Percentiles rank a stretch among this genome's conserved stretches.
Conservation (phyloP, 2,888 invertebrate species). For the Psylliodes chrysocephalus region DNA sequence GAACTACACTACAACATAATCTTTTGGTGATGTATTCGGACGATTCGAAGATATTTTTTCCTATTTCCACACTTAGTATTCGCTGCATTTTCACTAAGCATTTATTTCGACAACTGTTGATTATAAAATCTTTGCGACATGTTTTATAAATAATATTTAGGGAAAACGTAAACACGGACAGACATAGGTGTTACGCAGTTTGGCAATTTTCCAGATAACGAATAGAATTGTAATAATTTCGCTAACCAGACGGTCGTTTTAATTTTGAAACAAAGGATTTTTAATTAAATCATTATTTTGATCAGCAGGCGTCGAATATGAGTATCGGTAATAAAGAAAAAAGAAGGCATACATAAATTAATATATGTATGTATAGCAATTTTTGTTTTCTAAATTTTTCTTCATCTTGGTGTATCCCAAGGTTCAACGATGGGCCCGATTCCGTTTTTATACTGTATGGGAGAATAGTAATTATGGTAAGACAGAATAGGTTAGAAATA, state of each 20-base stretch:
- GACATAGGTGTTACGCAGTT: conserved; percentile 29
- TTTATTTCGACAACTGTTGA: conserved; percentile 10
- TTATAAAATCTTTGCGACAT: conserved; percentile 25
- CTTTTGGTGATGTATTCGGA: conserved; percentile 58
- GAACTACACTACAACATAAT: conserved; percentile 62
- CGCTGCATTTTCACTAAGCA: conserved; percentile 60
- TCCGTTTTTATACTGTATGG: too few species aligned
- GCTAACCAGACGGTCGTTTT: background rate
- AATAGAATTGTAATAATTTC: background rate
- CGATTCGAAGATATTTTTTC: conserved; percentile 53
- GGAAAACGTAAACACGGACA: conserved; percentile 31
- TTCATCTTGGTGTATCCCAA: too few species aligned
- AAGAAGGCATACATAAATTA: too few species aligned
- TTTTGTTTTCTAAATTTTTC: too few species aligned
- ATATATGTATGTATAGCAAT: too few species aligned
- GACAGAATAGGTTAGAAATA: too few species aligned
- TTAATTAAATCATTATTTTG: background rate
- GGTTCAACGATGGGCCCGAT: too few species aligned
- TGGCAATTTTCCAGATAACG: conserved; percentile 30
- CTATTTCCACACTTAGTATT: conserved; percentile 64
- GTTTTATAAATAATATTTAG: conserved; percentile 32
- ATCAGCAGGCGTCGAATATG: too few species aligned
- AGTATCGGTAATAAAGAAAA: too few species aligned
- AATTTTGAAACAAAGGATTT: background rate
- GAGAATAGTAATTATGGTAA: too few species aligned